A percentile compares a stretch with the other conserved stretches of the same genome.
phyloP scores from a whole-genome alignment of 2,888 invertebrate species.

The Agrilus cyanescens region DNA sequence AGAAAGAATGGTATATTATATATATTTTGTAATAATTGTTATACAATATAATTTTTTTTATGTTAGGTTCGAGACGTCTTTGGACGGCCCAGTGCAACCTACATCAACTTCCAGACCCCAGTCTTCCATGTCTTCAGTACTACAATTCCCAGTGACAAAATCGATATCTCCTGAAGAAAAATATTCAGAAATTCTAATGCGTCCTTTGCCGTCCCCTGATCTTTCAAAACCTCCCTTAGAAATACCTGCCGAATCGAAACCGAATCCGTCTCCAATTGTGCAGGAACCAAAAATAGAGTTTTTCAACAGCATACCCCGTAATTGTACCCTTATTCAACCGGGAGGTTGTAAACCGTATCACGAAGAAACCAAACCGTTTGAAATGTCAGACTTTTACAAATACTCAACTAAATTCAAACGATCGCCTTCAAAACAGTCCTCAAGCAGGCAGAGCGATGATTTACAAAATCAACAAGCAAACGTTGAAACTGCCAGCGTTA shows the following conservation, averaged over 20 bases:
- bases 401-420: conserved; percentile 90
- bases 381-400: conserved; percentile 96
- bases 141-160: conserved; percentile 16
- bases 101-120: conserved; percentile 22
- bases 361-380: conserved; percentile 93
- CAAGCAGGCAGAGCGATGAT: conserved; percentile 5
- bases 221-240: conserved; percentile 28
- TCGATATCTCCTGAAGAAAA: conserved; percentile 19
- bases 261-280: conserved; percentile 26
- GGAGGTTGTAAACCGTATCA: conserved; percentile 84
- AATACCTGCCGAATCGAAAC: conserved; percentile 35
- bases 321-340: conserved; percentile 74
- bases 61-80: conserved; percentile 32
- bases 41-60: conserved; percentile 7
- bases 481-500: conserved; percentile 15
- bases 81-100: conserved; percentile 28
- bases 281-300: conserved; percentile 29
- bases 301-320: conserved; percentile 60
- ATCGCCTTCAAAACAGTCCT: conserved; percentile 21
- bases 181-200: conserved; percentile 13
- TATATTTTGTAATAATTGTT: conserved; percentile 1
- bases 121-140: conserved; percentile 20
- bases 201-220: conserved; percentile 18
- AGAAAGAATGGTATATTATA: conserved; percentile 32
- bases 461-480: conserved; percentile 5